Conservation (phyloP, 1,140 invertebrate species). For the Rhopalosiphum padi region DNA sequence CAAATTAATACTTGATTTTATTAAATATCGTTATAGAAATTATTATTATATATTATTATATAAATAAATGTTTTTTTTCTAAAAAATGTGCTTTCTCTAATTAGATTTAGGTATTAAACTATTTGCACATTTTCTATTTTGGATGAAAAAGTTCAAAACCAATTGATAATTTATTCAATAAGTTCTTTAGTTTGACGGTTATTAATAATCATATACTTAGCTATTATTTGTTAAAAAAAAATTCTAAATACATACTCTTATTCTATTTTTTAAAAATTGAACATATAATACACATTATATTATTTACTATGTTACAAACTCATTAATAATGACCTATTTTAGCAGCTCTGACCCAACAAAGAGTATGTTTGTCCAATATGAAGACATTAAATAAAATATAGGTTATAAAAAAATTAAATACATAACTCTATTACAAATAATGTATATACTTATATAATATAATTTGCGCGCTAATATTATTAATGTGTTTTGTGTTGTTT, state of each 20-base stretch:
- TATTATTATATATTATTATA: too few relatives aligned
- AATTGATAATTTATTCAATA: neutral
- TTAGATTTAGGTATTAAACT: too few relatives aligned
- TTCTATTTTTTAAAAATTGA: too few relatives aligned
- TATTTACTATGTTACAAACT: neutral
- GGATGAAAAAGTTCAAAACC: neutral
- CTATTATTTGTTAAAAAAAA: neutral
- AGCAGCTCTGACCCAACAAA: neutral
- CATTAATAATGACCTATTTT: neutral
- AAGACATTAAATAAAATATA: neutral
- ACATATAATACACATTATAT: neutral
- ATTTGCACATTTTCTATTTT: neutral
- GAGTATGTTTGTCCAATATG: neutral
- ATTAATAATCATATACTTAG: neutral
- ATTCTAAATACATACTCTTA: neutral
- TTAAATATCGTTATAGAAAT: too few relatives aligned
- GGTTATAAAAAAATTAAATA: neutral
- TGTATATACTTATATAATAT: constrained; percentile 1
- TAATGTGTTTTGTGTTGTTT: neutral
- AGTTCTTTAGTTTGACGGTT: neutral
- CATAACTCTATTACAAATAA: neutral
- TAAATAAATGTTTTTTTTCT: too few relatives aligned
- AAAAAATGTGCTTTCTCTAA: neutral
- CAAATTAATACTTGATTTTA: too few relatives aligned
- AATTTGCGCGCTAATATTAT: neutral